These are phyloP conservation scores for Oasisia sp. DNA, from an alignment of 2,888 invertebrate genomes.

Conservation along the genomic window DNA sequence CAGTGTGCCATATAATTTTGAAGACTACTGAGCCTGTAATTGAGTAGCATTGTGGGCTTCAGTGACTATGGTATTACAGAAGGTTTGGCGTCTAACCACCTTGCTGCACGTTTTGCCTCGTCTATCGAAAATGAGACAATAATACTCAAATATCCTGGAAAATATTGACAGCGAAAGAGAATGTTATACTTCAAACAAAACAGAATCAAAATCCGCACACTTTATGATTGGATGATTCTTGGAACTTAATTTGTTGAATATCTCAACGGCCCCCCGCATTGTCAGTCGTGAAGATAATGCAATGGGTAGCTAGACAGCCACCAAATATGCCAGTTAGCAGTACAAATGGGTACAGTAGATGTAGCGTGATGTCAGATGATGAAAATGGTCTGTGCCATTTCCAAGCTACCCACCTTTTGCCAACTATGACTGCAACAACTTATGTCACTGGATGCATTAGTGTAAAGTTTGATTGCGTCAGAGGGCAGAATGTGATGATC, in stretches of 20 bases:
- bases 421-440: not conserved
- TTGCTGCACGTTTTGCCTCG: not conserved
- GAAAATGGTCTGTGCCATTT: slow-evolving; percentile 17
- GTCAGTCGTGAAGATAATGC: too few relatives aligned
- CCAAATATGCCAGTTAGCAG: too few relatives aligned
- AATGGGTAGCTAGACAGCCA: not conserved
- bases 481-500: too few relatives aligned
- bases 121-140: slow-evolving; percentile 21
- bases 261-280: too few relatives aligned
- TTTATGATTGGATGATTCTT: too few relatives aligned
- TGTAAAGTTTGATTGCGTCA: too few relatives aligned
- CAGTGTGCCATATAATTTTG: not conserved
- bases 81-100: not conserved
- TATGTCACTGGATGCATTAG: too few relatives aligned
- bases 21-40: not conserved
- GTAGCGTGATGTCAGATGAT: too few relatives aligned
- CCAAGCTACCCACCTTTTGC: slow-evolving; percentile 14
- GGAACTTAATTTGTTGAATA: too few relatives aligned
- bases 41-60: not conserved
- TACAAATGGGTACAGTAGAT: too few relatives aligned
- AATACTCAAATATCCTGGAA: not conserved
- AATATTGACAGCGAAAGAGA: not conserved
- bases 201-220: too few relatives aligned
- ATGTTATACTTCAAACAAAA: too few relatives aligned
- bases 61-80: not conserved